Percentiles rank a stretch among this genome's conserved stretches.
Conservation (phyloP, 2,888 invertebrate genomes). For the Stenotaenia linearis region DNA sequence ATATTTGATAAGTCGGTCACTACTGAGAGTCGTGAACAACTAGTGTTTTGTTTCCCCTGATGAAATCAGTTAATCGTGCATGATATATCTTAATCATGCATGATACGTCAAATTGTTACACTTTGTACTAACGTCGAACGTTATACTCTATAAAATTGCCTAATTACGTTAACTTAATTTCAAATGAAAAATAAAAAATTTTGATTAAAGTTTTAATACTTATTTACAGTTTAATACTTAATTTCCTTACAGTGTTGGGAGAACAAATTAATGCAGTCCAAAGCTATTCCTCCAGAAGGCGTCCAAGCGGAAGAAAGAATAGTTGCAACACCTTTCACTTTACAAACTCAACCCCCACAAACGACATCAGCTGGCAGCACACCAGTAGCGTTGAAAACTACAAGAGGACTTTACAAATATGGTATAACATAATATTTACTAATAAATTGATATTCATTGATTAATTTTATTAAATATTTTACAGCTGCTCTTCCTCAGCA, state of each 20-base stretch:
- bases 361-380: neutral
- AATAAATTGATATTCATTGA: neutral
- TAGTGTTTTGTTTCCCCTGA: too few species aligned
- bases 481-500: slow-evolving; percentile 2
- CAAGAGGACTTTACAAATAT: neutral
- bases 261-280: slow-evolving; percentile 76
- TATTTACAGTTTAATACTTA: too few species aligned
- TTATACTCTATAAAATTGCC: too few species aligned
- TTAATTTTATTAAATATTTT: neutral
- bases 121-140: too few species aligned
- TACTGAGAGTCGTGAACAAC: too few species aligned
- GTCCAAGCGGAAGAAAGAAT: slow-evolving; percentile 28
- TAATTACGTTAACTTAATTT: too few species aligned
- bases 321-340: neutral
- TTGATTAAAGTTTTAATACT: too few species aligned
- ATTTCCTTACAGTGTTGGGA: slow-evolving; percentile 65
- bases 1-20: too few species aligned
- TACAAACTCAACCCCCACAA: slow-evolving; percentile 28
- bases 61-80: too few species aligned
- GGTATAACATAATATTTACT: neutral
- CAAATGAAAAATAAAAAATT: too few species aligned
- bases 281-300: slow-evolving; percentile 59
- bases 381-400: neutral
- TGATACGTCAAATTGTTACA: too few species aligned
- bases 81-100: too few species aligned